Conservation (phyloP, 2,113 vertebrate genomes). For the Bufo gargarizans region DNA sequence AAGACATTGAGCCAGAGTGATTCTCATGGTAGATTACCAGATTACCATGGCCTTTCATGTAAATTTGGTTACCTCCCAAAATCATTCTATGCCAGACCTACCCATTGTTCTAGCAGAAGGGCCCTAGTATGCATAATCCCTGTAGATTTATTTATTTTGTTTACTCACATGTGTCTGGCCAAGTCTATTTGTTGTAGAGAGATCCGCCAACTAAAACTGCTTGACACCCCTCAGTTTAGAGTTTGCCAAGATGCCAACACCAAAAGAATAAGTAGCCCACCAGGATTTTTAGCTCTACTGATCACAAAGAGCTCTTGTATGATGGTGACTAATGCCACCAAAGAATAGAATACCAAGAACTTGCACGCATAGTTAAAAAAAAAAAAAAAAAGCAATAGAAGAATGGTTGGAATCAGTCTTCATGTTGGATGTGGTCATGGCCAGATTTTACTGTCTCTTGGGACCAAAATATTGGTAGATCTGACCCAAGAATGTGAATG, state of each 20-base stretch:
- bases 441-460: neutral
- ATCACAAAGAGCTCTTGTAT: neutral
- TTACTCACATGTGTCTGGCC: neutral
- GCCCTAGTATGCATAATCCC: neutral
- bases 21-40: neutral
- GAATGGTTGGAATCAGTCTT: neutral
- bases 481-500: neutral
- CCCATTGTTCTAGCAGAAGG: neutral
- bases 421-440: neutral
- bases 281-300: neutral
- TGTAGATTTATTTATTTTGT: neutral
- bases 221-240: neutral
- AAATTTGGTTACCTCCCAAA: neutral
- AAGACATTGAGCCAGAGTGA: neutral
- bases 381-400: too few species aligned
- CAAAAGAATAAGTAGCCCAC: neutral
- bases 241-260: neutral
- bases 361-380: too few species aligned
- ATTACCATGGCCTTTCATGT: neutral
- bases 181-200: neutral
- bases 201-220: neutral
- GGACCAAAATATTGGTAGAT: neutral
- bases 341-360: neutral
- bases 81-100: neutral
- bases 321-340: neutral